These are phyloP conservation scores for Chrysocyon brachyurus DNA, from an alignment of 2,797 vertebrate species.

Conservation along the genomic window DNA sequence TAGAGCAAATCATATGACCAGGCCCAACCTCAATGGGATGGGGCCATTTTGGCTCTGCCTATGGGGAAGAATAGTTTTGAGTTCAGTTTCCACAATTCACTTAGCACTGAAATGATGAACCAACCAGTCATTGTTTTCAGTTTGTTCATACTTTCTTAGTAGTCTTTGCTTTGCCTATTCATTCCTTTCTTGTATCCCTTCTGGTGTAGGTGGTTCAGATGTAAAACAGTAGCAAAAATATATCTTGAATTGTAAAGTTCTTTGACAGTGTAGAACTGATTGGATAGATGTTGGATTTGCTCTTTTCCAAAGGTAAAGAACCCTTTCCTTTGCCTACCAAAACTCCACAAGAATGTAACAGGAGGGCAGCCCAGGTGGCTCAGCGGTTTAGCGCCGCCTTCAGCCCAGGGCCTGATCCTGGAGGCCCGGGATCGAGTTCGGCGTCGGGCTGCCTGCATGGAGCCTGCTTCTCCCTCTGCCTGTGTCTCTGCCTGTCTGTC, in stretches of 20 bases:
- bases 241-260: not conserved
- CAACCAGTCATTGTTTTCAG: rapidly evolving
- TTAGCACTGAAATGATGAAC: not conserved
- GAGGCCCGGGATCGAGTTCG: no score
- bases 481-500: no score
- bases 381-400: no score
- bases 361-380: no score
- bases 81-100: not conserved
- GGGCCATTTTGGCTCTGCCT: not conserved
- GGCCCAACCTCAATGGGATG: no score
- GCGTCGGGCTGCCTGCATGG: no score
- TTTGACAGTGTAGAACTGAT: not conserved
- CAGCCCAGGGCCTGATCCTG: no score
- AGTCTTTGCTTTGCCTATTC: not conserved
- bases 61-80: not conserved
- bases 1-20: not conserved
- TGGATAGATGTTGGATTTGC: not conserved
- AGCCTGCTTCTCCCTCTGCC: no score
- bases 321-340: not conserved
- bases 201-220: not conserved
- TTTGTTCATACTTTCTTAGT: not conserved
- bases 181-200: not conserved
- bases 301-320: not conserved
- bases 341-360: not conserved
- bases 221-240: not conserved